phyloP scores from a whole-genome alignment of 2,797 vertebrate species.

The Otus scops region DNA sequence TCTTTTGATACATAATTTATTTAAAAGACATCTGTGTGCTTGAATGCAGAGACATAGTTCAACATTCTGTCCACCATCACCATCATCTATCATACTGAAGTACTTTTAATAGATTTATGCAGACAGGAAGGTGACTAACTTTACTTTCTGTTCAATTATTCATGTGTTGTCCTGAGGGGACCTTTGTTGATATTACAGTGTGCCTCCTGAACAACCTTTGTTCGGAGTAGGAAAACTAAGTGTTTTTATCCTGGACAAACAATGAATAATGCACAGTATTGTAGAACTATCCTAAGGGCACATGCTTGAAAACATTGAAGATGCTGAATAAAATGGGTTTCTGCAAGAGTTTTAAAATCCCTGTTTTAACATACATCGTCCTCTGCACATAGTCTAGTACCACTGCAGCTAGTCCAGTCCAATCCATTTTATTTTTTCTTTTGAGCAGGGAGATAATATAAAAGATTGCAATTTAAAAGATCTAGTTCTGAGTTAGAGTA shows the following conservation, averaged over 20 bases:
- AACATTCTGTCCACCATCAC: background rate
- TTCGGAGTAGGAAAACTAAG: background rate
- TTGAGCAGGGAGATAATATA: background rate
- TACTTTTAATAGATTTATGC: conserved; percentile 26
- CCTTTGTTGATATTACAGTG: background rate
- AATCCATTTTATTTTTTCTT: background rate
- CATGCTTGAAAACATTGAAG: background rate
- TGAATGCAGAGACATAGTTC: background rate
- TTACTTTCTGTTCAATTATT: conserved; percentile 58
- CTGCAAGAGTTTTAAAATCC: background rate
- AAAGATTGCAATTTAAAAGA: background rate
- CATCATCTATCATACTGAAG: background rate
- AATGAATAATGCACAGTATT: conserved; percentile 2
- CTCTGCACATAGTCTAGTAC: background rate
- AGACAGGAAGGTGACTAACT: conserved; percentile 20
- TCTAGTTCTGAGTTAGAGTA: background rate
- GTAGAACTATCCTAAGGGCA: background rate
- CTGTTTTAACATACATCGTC: background rate
- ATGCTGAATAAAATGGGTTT: background rate
- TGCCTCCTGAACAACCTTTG: conserved; percentile 8
- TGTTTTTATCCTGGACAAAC: background rate
- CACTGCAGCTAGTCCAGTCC: background rate
- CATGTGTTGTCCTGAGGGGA: conserved; percentile 32
- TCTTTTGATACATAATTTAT: conserved; percentile 36
- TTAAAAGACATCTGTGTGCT: background rate